Percentiles rank a stretch among this genome's conserved stretches.
Evolutionary conservation across 2,888 invertebrate genomes (phyloP).

Genomic region (Petrophora chlorosata): DNA sequence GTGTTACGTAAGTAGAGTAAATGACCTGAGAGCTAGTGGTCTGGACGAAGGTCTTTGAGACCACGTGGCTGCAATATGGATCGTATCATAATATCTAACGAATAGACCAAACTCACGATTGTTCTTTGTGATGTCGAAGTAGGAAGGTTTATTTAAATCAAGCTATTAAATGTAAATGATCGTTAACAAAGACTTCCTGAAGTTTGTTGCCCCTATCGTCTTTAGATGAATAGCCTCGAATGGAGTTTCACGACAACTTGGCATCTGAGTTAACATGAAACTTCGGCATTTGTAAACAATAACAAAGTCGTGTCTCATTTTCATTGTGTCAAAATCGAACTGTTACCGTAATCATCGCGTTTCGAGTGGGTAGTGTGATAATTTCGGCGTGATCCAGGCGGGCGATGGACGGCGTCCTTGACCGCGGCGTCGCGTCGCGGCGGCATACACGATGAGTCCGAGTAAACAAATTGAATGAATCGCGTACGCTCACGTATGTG

Average conservation of each 20-base stretch:
- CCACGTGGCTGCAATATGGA: slow-evolving; percentile 60
- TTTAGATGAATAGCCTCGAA: slow-evolving; percentile 13
- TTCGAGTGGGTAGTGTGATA: slow-evolving; percentile 41
- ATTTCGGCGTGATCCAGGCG: slow-evolving; percentile 52
- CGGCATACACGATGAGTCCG: slow-evolving; percentile 58
- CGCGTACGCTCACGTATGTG: slow-evolving; percentile 73
- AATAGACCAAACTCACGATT: slow-evolving; percentile 13
- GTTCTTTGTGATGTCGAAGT: slow-evolving; percentile 28
- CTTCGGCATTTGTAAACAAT: slow-evolving; percentile 54
- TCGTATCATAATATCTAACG: slow-evolving; percentile 35
- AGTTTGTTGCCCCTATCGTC: slow-evolving; percentile 30
- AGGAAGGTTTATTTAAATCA: slow-evolving; percentile 34
- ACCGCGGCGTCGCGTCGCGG: slow-evolving; percentile 66
- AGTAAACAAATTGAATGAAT: slow-evolving; percentile 81
- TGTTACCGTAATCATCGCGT: slow-evolving; percentile 43
- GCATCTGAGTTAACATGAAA: slow-evolving; percentile 42
- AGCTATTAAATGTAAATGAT: slow-evolving; percentile 29
- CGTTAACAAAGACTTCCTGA: slow-evolving; percentile 30
- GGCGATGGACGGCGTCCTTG: slow-evolving; percentile 76
- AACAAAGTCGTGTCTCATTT: slow-evolving; percentile 35
- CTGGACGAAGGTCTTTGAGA: slow-evolving; percentile 64
- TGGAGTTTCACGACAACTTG: slow-evolving; percentile 22
- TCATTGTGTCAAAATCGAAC: slow-evolving; percentile 22
- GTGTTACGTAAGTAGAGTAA: slow-evolving; percentile 83
- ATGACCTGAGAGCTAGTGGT: slow-evolving; percentile 75